A percentile compares a stretch with the other conserved stretches of the same genome.
Evolutionary conservation across 2,797 vertebrate genomes (phyloP).

Genomic region (Anomalospiza imberbis): DNA sequence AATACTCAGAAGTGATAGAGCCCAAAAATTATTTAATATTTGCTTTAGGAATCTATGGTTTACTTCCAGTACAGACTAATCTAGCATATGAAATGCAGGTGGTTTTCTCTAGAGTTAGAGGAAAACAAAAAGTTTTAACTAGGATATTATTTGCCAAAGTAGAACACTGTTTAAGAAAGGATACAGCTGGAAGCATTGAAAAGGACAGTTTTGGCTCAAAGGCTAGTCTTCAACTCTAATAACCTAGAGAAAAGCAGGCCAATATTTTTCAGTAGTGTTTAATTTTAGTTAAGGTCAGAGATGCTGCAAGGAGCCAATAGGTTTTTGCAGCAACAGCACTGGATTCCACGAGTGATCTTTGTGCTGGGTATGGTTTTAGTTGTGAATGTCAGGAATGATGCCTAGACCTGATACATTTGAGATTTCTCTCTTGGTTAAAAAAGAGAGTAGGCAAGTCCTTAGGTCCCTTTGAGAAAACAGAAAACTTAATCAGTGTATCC

Average conservation of each 20-base stretch:
- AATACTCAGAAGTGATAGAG: background rate
- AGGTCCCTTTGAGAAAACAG: background rate
- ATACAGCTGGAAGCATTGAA: background rate
- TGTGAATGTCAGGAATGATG: background rate
- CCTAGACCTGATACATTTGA: background rate
- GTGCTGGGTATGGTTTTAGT: background rate
- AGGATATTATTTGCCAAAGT: background rate
- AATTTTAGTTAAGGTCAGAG: background rate
- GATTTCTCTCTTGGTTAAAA: background rate
- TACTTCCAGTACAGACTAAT: background rate
- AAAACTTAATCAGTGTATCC: background rate
- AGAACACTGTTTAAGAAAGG: background rate
- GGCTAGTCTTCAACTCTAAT: background rate
- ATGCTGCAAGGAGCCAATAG: background rate
- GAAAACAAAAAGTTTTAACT: background rate
- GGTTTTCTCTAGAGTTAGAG: background rate
- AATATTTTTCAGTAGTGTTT: background rate
- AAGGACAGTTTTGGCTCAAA: background rate
- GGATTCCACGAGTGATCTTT: background rate
- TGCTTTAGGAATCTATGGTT: background rate
- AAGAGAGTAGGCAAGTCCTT: background rate
- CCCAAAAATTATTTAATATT: background rate
- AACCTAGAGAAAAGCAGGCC: background rate
- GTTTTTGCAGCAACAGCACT: background rate
- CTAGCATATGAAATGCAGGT: background rate